Base-by-base conservation (phyloP, 2,888 invertebrate genomes). In the Apotomis turbidana region DNA sequence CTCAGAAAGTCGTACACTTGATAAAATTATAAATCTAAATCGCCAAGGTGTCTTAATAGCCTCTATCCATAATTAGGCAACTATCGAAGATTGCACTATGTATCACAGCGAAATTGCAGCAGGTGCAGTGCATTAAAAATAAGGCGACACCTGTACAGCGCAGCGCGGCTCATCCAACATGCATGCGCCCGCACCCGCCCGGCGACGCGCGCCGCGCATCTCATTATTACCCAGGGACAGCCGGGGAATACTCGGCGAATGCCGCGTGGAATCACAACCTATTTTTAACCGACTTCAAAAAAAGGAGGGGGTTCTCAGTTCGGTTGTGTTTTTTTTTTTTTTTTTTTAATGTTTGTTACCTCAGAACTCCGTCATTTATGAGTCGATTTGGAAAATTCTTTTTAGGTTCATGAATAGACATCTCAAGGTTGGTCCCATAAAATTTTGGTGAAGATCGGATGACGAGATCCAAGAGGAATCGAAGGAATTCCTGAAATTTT, bases 141-240 rank as follows among this genome's bases (percentile, higher is more conserved):
- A 84, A 83, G 82, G 79, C 76, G 83, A 83, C 87, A 90, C 86
- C 87, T 88, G 87, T 83, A 81, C 79, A 83, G 81, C 82, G 81
- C 54, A 12, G 74, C 69, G 77, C 75, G 75, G 78, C 84, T 90
- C 89, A 89, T 90, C 82, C 84, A 88, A 89, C 83, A 88, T 90
- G 87, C 87, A 90, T 87, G 83, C 80, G 76, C 81, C 76, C 79
- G 80, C 85, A 79, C 81, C 81, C 77, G 60, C 54, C 58, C 41
- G 76, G 78, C 79, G 74, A 76, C 77, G 60, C 62, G 77, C 79
- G 77, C 78, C 75, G 78, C 74, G 83, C 84, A 84, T 86, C 83
- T 83, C 85, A 82, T 85, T 85, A 82, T 85, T 85, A 85, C 79
- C 76, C 70, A 75, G 70, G 41, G 71, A 75, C 74, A 74, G 69